Base-by-base conservation (phyloP, 2,797 vertebrate genomes). In the Tarsius wallacei region DNA sequence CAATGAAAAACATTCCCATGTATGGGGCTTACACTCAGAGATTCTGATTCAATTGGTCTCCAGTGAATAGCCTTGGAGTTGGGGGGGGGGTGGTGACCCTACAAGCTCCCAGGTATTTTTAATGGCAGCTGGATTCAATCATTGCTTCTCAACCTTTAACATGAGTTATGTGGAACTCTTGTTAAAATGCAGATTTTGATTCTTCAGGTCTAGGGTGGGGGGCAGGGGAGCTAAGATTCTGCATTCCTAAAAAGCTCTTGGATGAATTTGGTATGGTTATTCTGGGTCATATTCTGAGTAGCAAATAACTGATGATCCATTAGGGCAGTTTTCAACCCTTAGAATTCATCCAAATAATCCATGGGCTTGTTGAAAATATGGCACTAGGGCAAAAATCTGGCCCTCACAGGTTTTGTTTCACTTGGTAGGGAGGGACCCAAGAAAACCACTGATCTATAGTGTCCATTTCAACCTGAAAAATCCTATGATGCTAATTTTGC, bases 391-490 rank as follows among this genome's bases (percentile, higher is more conserved):
- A 53, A 26, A 8, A 31, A 28, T 31, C 7, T 63, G 26, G 31
- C 4, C 73, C 55, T 66, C 47, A 11, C 10, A 51, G 55, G 59
- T 14, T 77, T 33, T 26, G 1, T 77, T 88, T 85, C 12, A 13
- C 42, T 63, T 36, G 33, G 10, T 59, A 53, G 22, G 31, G 22
- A 74, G 15, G 14, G 1, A 0, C 21, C 28, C 49, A 22, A 87
- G 59, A 74, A n/a, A 78, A 59, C 66, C 22, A 22, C 7, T 24
- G 11, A 21, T 51, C n/a, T 7, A 5, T 42, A 33, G 26, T 36
- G 33, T 82, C 85, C 59, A 91, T 84, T 94, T 91, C 31, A 81
- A 53, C 53, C 49, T 83, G 16, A 78, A 84, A 80, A 73, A 87
- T 49, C 15, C 2, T 21, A 19, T 3, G 26, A 55, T 55, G 24